Percentiles rank a stretch among this genome's conserved stretches.
phyloP scores from a whole-genome alignment of 92 coral and sea anemone species.

The Micromussa lordhowensis region DNA sequence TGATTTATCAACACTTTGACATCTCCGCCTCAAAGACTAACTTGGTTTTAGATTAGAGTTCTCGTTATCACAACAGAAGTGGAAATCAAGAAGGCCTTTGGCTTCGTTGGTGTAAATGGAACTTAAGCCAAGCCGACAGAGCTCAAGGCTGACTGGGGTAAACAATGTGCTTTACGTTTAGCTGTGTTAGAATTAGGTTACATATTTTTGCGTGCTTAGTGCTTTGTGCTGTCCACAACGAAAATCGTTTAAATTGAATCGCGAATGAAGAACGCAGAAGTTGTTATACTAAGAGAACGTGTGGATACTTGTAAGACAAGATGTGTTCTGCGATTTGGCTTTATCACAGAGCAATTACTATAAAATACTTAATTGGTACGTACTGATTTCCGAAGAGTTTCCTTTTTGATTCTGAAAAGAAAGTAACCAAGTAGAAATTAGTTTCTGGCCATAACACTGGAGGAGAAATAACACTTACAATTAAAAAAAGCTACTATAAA shows the following conservation, averaged over 20 bases:
- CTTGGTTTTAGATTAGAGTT: background rate
- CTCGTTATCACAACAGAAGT: too few relatives aligned
- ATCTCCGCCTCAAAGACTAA: background rate
- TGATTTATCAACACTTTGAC: background rate
- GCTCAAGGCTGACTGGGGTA: background rate
- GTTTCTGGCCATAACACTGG: slow-evolving; percentile 1
- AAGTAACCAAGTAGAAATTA: background rate
- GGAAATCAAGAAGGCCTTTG: too few relatives aligned
- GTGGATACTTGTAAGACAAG: too few relatives aligned
- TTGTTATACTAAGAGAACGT: background rate
- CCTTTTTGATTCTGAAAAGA: slow-evolving; percentile 44
- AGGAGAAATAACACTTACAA: background rate
- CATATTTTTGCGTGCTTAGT: background rate
- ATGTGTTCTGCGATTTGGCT: background rate
- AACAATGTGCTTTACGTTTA: background rate
- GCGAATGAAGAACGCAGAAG: slow-evolving; percentile 11
- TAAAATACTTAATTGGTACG: background rate
- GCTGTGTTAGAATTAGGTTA: background rate
- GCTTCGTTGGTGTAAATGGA: background rate
- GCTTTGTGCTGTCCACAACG: background rate
- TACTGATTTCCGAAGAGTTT: slow-evolving; percentile 43
- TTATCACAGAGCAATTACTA: background rate
- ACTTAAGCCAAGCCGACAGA: background rate
- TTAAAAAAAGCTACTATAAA: too few relatives aligned
- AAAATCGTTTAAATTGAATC: background rate